These are phyloP conservation scores for Chinchilla lanigera DNA, from an alignment of 2,113 vertebrate species.

Conservation along the genomic window DNA sequence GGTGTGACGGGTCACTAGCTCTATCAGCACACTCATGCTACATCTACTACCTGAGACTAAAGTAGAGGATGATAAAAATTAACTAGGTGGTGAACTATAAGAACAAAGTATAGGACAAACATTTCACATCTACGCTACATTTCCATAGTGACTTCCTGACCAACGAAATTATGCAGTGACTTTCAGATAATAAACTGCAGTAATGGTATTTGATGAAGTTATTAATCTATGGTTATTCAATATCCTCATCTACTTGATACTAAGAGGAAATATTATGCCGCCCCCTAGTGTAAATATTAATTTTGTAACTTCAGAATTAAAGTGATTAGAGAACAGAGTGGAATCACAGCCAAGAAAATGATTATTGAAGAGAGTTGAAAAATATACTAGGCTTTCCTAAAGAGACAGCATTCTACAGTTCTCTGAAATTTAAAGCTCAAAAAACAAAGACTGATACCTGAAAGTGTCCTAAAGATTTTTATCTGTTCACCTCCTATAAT, in stretches of 20 bases:
- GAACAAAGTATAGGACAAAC: neutral
- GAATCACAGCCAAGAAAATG: neutral
- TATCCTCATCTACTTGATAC: neutral
- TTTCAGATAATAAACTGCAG: neutral
- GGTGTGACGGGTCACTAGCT: neutral
- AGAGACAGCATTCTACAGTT: neutral
- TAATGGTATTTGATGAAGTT: neutral
- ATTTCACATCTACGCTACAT: neutral
- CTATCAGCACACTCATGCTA: neutral
- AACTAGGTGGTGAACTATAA: neutral
- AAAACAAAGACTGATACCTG: neutral
- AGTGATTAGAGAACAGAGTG: neutral
- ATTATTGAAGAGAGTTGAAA: neutral
- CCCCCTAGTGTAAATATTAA: constrained; percentile 76
- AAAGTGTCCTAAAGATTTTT: neutral
- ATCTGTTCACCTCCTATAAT: neutral
- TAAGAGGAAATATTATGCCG: constrained; percentile 59
- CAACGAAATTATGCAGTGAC: constrained; percentile 12
- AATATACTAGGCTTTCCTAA: neutral
- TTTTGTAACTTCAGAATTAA: neutral
- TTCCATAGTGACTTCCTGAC: neutral
- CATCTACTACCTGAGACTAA: neutral
- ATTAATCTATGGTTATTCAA: constrained; percentile 36
- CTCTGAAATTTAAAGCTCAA: neutral
- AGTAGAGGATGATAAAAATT: neutral